These are phyloP conservation scores for Bombus superbus DNA, from an alignment of 1,140 invertebrate genomes.

Conservation along the genomic window DNA sequence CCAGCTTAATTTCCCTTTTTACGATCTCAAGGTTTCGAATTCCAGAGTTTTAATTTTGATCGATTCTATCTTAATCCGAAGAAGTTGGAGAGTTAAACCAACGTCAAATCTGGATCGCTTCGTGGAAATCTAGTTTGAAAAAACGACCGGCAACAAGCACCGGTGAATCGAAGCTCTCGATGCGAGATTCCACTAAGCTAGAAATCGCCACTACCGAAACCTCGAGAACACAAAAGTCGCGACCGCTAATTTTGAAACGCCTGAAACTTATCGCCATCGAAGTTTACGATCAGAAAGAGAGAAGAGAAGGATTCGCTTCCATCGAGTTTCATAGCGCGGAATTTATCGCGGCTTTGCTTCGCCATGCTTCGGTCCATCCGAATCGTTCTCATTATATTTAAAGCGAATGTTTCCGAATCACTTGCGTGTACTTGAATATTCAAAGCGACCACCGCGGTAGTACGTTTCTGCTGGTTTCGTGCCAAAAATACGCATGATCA, in stretches of 20 bases:
- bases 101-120: no score
- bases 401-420: neutral
- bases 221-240: neutral
- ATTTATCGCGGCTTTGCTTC: neutral
- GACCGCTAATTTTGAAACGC: no score
- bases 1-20: no score
- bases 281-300: neutral
- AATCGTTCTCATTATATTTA: neutral
- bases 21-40: no score
- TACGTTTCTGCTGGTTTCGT: neutral
- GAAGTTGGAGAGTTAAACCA: no score
- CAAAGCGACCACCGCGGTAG: neutral
- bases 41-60: no score
- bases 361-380: neutral
- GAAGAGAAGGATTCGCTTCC: neutral
- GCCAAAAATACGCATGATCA: slow-evolving; percentile 51
- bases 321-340: neutral
- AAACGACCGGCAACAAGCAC: no score
- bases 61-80: no score
- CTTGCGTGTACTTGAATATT: slow-evolving; percentile 4
- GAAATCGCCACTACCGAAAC: no score
- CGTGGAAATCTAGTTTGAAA: no score
- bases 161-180: no score
- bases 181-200: no score
- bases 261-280: neutral